A percentile compares a stretch with the other conserved stretches of the same genome.
Conservation (phyloP, 2,113 vertebrate genomes). For the Cyanoderma ruficeps region DNA sequence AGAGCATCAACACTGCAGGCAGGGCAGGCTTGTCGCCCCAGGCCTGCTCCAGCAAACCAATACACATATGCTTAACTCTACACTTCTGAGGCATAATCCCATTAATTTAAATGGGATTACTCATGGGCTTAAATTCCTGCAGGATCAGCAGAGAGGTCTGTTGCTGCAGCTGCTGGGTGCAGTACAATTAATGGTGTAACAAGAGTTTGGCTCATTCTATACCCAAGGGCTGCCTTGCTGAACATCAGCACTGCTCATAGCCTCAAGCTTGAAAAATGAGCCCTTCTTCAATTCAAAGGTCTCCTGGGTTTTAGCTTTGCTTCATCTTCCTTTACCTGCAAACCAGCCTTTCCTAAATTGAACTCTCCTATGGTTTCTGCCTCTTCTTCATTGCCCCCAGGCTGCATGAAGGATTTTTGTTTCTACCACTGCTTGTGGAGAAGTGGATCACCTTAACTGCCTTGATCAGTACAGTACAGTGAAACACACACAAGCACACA, state of each 20-base stretch:
- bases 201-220: neutral
- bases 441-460: neutral
- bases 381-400: neutral
- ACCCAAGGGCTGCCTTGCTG: neutral
- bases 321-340: neutral
- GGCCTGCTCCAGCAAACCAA: neutral
- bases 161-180: conserved; percentile 19
- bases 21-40: rapidly evolving
- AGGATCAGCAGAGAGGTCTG: conserved; percentile 54
- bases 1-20: neutral
- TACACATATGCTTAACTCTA: conserved; percentile 56
- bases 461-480: neutral
- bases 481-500: neutral
- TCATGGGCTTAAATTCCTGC: conserved; percentile 43
- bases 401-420: neutral
- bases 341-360: neutral
- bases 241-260: neutral
- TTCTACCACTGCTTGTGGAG: neutral
- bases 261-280: neutral
- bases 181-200: neutral
- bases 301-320: neutral
- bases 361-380: neutral
- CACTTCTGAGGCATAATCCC: conserved; percentile 57
- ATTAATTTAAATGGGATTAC: conserved; percentile 66
- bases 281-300: neutral